Base-by-base conservation (phyloP, 2,113 vertebrate species). In the Sturnira hondurensis region DNA sequence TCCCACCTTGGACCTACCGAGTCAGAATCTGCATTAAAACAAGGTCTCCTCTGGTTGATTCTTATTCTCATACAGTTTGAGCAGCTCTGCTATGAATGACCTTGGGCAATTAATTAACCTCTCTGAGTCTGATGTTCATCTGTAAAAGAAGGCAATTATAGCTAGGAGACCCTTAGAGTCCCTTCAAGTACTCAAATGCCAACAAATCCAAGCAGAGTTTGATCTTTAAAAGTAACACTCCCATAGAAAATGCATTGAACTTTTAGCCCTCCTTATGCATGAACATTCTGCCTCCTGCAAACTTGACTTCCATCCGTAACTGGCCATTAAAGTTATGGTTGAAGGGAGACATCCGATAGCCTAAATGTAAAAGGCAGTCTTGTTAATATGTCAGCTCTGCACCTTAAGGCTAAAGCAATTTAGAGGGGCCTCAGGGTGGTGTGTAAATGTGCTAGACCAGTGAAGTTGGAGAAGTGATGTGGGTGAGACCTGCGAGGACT, bases 241-340 rank as follows among this genome's bases (percentile, higher is more conserved):
- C 92, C 41, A 41, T 4, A 65, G 83, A 86, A 91, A 96, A 96
- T 16, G 45, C 88, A 86, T 45, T 95, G 80, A 96, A 97, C 94
- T 95, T 94, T 87, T 36, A 76, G 65, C 70, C 78, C 80, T 71
- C 83, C 41, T 93, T 43, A 90, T 41, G 68, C 50, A 20, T 2
- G 47, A 89, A 77, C 0, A 1, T 94, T 92, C 83, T 73, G 78
- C 90, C 84, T 93, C 82, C 94, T 93, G 41, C 70, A 87, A 95
- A 97, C 74, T 74, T 73, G 74, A 68, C 94, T 96, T 95, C 85
- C 43, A 94, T 80, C 89, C 89, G 86, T 93, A 95, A 94, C 86
- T 11, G 7, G 36, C 91, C 92, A 92, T 96, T 93, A 93, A 77
- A 95, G 93, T 96, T 93, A 92, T 70, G 96, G 95, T 89, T 96